Conservation (phyloP, 2,113 vertebrate genomes). For the Irena cyanogastra region DNA sequence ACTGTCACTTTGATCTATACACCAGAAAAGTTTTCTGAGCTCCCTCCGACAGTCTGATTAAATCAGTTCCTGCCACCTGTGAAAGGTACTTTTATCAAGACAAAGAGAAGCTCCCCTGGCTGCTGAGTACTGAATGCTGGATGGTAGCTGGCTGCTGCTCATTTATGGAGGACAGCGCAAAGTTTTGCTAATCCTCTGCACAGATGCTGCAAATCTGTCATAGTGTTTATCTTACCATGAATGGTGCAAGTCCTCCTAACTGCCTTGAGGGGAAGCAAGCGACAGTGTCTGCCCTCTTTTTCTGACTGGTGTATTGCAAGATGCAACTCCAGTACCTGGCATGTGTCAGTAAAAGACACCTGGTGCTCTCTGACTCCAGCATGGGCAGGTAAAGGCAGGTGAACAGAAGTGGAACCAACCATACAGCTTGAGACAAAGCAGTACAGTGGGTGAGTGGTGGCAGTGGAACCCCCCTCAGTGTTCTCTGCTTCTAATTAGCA, state of each 20-base stretch:
- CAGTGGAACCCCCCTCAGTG: not conserved
- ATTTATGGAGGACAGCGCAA: not conserved
- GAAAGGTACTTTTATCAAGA: not conserved
- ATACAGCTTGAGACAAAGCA: not conserved
- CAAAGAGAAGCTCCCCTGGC: not conserved
- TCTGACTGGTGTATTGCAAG: accelerated
- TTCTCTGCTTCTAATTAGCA: not conserved
- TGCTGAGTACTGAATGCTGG: not conserved
- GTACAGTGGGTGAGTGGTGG: not conserved
- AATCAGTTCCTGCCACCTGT: not conserved
- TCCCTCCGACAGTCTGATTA: not conserved
- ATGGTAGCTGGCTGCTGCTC: not conserved
- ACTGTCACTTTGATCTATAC: not conserved
- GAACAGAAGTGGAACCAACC: not conserved
- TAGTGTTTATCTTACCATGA: not conserved
- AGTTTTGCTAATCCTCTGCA: not conserved
- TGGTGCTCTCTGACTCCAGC: not conserved
- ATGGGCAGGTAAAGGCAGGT: not conserved
- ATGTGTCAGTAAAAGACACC: not conserved
- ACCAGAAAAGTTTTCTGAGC: accelerated
- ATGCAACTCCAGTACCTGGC: not conserved
- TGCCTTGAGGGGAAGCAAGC: not conserved
- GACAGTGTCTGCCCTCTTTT: accelerated
- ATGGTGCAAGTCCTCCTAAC: not conserved
- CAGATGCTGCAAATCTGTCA: not conserved